Evolutionary conservation across 2,888 invertebrate genomes (phyloP).

Genomic region (Phyllotreta striolata): DNA sequence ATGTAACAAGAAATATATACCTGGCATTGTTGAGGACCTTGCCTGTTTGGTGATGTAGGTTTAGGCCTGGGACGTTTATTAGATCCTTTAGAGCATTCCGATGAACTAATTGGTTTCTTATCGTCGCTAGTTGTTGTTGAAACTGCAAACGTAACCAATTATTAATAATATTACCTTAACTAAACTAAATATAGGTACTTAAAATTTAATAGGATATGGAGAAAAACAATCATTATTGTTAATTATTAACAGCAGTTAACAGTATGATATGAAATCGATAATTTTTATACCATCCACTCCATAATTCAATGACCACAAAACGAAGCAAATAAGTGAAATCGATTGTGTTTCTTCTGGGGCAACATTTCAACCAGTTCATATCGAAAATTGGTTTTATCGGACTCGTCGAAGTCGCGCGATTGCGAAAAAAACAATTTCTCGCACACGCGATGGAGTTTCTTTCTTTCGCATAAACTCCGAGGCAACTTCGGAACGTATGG

Average conservation of each 20-base stretch:
- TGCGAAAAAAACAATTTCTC: constrained; percentile 41
- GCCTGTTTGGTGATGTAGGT: constrained; percentile 87
- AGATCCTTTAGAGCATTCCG: constrained; percentile 66
- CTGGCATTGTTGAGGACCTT: constrained; percentile 92
- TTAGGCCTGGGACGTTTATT: constrained; percentile 81
- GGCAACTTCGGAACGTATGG: constrained; percentile 21
- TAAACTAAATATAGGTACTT: too few relatives aligned
- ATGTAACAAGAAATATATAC: constrained; percentile 69
- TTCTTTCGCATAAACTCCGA: constrained; percentile 24
- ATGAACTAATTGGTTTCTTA: constrained; percentile 59
- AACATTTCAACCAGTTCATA: constrained; percentile 26
- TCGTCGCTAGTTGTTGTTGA: constrained; percentile 61
- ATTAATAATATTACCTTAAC: too few relatives aligned
- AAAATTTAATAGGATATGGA: too few relatives aligned
- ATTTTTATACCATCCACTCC: too few relatives aligned
- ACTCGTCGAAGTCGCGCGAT: constrained; percentile 26
- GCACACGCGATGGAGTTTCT: constrained; percentile 33
- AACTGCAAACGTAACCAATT: constrained; percentile 53
- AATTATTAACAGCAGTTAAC: too few relatives aligned
- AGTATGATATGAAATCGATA: too few relatives aligned
- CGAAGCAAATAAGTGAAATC: too few relatives aligned
- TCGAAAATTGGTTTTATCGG: constrained; percentile 35
- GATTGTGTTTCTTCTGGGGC: too few relatives aligned
- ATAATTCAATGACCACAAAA: too few relatives aligned
- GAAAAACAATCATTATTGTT: too few relatives aligned